Base-by-base conservation (phyloP, 2,113 vertebrate genomes). In the Megaceryle maxima region DNA sequence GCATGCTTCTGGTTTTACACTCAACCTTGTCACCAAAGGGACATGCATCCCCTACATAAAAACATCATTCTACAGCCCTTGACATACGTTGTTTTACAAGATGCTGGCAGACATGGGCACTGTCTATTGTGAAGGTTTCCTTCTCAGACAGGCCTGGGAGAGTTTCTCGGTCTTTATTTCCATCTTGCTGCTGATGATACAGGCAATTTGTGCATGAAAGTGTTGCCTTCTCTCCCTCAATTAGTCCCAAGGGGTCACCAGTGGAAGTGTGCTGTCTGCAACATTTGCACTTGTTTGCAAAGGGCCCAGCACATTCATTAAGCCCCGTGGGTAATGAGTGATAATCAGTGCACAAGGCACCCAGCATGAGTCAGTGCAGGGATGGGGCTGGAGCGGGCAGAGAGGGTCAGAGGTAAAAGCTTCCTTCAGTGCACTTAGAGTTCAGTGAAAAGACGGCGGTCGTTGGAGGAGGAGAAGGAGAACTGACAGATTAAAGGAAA, bases 401-500 rank as follows among this genome's bases (percentile, higher is more conserved):
- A 0, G 1, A 90, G 50, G 88, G 94, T 84, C 86, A 87, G 90
- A 69, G 80, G 93, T 41, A 87, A 94, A 92, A 94, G 3, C 73
- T 43, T 94, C 64, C 94, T 94, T 83, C 79, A 53, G 53, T 26
- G 28, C 51, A 62, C 76, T 92, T 66, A 46, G 2, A 87, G 72
- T 92, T 83, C 76, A 46, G 20, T 78, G 93, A 76, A 94, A 87
- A 81, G 68, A 53, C 33, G 56, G 83, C 68, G 75, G 0, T 59
- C 0, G 1, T 68, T 15, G 60, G 43, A 68, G 89, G 74, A 74
- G 79, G 82, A 92, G 87, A 21, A 88, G 75, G 63, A 92, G 83
- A 67, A 92, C 88, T 56, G 75, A 62, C 46, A 68, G 90, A 90
- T 94, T 87, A 92, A 96, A 95, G 89, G 80, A 95, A 94, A 95